Conservation (phyloP, 2,113 vertebrate genomes). For the Corythaeola cristata region DNA sequence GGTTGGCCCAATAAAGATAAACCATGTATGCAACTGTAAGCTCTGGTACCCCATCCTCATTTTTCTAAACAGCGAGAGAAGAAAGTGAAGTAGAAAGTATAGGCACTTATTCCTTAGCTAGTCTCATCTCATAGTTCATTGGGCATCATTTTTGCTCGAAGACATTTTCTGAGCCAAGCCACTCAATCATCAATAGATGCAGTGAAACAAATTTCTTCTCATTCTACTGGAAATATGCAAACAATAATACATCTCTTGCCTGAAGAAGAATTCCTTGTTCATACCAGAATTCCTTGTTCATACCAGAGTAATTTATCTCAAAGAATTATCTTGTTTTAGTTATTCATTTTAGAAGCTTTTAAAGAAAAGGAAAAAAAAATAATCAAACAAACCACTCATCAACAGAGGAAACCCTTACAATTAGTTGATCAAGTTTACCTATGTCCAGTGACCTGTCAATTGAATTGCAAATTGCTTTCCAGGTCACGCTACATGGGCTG, state of each 20-base stretch:
- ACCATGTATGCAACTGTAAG: not conserved
- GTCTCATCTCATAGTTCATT: slow-evolving; percentile 24
- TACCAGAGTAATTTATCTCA: slow-evolving; percentile 1
- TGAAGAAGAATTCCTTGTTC: slow-evolving; percentile 34
- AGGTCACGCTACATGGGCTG: not conserved
- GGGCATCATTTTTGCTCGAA: not conserved
- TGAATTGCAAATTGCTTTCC: not conserved
- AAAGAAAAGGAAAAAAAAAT: not conserved
- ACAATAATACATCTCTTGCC: slow-evolving; percentile 15
- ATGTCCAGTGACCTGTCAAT: not conserved
- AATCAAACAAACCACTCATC: not conserved
- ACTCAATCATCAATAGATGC: slow-evolving; percentile 29
- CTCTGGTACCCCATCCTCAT: not conserved
- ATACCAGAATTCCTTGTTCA: not conserved
- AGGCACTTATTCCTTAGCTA: not conserved
- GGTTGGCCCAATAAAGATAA: not conserved
- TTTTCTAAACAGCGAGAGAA: not conserved
- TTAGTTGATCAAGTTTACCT: not conserved
- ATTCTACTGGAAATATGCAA: slow-evolving; percentile 32
- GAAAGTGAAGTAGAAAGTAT: slow-evolving; percentile 6
- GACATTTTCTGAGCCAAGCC: slow-evolving; percentile 5
- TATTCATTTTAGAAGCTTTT: not conserved
- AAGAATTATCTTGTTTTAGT: slow-evolving; percentile 1
- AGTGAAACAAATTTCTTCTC: slow-evolving; percentile 46
- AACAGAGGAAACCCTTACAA: not conserved